Conservation (phyloP, 2,888 invertebrate species). For the Athetis lepigone region DNA sequence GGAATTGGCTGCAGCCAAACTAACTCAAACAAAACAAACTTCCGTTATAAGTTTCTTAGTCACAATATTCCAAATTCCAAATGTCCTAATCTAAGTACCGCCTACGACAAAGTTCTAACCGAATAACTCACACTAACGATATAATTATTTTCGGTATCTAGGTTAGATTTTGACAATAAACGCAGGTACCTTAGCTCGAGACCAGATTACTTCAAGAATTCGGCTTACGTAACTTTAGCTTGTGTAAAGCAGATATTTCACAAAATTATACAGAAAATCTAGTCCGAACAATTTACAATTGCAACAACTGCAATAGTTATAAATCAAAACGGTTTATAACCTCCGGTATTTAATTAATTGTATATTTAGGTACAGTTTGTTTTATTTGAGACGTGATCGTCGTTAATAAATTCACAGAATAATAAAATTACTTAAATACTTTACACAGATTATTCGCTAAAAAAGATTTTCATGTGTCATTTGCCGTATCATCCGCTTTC, state of each 20-base stretch:
- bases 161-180: conserved; percentile 58
- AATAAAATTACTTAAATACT: too few relatives aligned
- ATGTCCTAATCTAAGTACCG: conserved; percentile 17
- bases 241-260: conserved; percentile 19
- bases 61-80: conserved; percentile 1
- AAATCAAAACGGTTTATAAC: neutral
- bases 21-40: too few relatives aligned
- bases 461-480: too few relatives aligned
- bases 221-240: conserved; percentile 52
- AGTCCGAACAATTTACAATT: neutral
- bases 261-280: conserved; percentile 18
- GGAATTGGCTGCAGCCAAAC: too few relatives aligned
- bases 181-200: conserved; percentile 29
- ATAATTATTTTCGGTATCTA: conserved; percentile 47
- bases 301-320: conserved; percentile 4
- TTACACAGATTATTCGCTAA: neutral
- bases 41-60: neutral
- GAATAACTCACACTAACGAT: conserved; percentile 35
- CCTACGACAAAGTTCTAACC: neutral
- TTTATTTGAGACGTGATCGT: too few relatives aligned
- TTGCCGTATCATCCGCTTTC: neutral
- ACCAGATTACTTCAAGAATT: conserved; percentile 57
- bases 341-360: neutral
- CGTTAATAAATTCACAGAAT: too few relatives aligned
- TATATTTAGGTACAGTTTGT: neutral